These are phyloP conservation scores for Sarcophaga caerulescens DNA, from an alignment of 2,888 invertebrate genomes.

Conservation along the genomic window DNA sequence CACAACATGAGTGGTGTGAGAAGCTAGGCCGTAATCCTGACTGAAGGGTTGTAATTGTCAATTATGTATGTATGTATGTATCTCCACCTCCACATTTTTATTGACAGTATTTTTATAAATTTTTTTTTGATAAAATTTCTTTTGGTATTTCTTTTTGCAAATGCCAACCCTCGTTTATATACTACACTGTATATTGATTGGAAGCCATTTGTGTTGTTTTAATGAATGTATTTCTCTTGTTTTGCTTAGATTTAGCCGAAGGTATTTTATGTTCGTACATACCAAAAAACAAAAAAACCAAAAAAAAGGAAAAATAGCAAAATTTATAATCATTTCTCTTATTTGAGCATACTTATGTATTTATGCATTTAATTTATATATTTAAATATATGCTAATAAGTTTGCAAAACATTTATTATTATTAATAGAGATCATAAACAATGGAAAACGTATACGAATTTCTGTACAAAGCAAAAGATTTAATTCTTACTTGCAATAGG, in stretches of 20 bases:
- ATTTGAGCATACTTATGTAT: conserved; percentile 61
- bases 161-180: conserved; percentile 13
- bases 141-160: not conserved
- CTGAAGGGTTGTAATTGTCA: too few relatives aligned
- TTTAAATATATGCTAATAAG: conserved; percentile 72
- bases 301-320: not conserved
- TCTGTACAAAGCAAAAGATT: too few relatives aligned
- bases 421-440: too few relatives aligned
- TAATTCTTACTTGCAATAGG: too few relatives aligned
- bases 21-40: too few relatives aligned
- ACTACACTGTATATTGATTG: conserved; percentile 32
- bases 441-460: too few relatives aligned
- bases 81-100: too few relatives aligned
- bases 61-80: too few relatives aligned
- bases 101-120: too few relatives aligned
- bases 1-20: too few relatives aligned
- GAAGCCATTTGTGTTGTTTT: conserved; percentile 51
- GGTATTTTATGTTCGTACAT: conserved; percentile 40
- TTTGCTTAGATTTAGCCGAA: conserved; percentile 52
- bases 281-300: not conserved
- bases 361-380: conserved; percentile 64
- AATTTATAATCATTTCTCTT: conserved; percentile 13
- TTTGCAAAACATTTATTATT: not conserved
- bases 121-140: too few relatives aligned
- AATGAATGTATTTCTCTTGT: conserved; percentile 67